Evolutionary conservation across 92 coral and sea anemone genomes (phyloP), one percentile per base, ranked within the genome.

Genomic region (Epizoanthus fatuus): DNA sequence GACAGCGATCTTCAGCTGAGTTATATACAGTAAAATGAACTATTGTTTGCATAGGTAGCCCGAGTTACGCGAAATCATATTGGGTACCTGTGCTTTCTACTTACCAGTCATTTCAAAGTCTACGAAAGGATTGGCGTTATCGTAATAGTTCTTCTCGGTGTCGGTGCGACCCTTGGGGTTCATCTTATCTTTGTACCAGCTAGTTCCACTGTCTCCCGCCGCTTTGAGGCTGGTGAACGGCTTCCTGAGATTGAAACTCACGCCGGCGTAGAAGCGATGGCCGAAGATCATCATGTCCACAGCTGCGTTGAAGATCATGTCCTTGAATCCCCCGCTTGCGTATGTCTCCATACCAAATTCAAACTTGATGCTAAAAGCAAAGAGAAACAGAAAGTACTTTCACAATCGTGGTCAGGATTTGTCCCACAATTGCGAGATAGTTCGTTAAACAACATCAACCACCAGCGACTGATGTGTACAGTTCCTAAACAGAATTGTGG

Each of bases 211-310:
- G 45, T 92, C 93, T 22, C 92, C 91, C 0, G 98, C 94, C 6
- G 80, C 64, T 72, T 80, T 74, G 22, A 97, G 69, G 74, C 98
- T 94, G 29, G 84, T 92, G 47, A 92, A 74, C 16, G 98, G 97
- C 57, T 91, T 88, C 7, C 68, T 82, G 62, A 97, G 79, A 53
- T 92, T 89, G 84, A 97, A 88, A 17, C 79, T 89, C 4, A 95
- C 55, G 4, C 91, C 91, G 13, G 94, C 90, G 85, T 92, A 93
- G 13, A 93, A 83, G 12, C 99, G 97, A 58, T 95, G 91, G 45
- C 99, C 99, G 87, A 97, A 97, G 86, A 97, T 95, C 89, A 91
- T 93, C 51, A 97, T 79, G 83, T 97, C 99, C 5, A 97, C 93
- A 4, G 98, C 99, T 2, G 99, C 98, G 75, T 93, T 93, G 90